These are phyloP conservation scores for Phortica magna DNA, from an alignment of 2,888 invertebrate genomes.

Conservation along the genomic window DNA sequence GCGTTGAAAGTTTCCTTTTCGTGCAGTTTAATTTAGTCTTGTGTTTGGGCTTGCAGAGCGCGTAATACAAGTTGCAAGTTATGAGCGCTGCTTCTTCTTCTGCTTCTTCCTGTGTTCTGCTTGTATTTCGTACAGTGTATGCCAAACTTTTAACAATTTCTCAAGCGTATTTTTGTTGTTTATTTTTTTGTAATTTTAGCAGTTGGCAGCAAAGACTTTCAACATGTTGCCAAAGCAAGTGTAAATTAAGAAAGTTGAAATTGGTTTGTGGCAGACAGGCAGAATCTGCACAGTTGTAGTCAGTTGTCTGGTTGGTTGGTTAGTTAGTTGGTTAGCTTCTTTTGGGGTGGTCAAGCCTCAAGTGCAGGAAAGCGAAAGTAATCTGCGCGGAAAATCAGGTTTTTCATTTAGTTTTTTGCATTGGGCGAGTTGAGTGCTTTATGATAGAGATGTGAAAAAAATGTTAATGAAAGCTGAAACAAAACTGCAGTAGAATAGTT, in stretches of 20 bases:
- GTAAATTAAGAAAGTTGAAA: slow-evolving; percentile 28
- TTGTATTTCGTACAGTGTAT: background rate
- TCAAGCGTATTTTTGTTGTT: background rate
- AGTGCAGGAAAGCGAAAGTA: background rate
- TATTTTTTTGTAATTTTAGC: slow-evolving; percentile 20
- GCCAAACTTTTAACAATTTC: background rate
- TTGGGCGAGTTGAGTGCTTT: background rate
- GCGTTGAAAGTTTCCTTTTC: slow-evolving; percentile 35
- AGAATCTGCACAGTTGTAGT: background rate
- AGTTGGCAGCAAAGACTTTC: background rate
- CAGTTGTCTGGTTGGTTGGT: background rate
- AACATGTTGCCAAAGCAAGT: slow-evolving; percentile 20
- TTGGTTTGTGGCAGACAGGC: background rate
- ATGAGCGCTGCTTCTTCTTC: background rate
- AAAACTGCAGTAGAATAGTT: background rate
- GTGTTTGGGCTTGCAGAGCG: slow-evolving; percentile 1
- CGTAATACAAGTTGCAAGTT: slow-evolving; percentile 3
- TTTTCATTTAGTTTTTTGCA: background rate
- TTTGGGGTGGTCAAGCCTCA: background rate
- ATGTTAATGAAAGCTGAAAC: background rate
- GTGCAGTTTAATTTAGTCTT: slow-evolving; percentile 22
- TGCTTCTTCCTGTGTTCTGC: too few relatives aligned
- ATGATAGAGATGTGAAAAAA: background rate
- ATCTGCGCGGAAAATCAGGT: background rate
- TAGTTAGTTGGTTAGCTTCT: background rate